phyloP scores from a whole-genome alignment of 2,888 invertebrate genomes.

The Mythimna albipuncta region DNA sequence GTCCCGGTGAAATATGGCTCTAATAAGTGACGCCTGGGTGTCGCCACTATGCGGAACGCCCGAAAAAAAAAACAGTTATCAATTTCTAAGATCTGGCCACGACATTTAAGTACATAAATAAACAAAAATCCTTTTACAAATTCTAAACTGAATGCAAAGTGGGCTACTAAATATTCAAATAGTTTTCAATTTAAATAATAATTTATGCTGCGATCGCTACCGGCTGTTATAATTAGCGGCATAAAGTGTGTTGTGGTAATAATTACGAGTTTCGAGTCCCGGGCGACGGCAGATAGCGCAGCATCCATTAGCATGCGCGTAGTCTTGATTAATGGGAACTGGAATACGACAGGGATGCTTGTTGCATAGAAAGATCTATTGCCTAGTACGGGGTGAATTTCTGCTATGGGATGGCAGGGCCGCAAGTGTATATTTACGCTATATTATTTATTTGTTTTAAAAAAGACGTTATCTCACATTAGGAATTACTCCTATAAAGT shows the following conservation, averaged over 20 bases:
- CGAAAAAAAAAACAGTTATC: too few species aligned
- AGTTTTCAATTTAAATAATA: conserved; percentile 23
- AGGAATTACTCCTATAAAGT: too few species aligned
- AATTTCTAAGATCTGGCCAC: too few species aligned
- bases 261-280: conserved; percentile 61
- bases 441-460: too few species aligned
- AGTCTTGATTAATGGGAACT: conserved; percentile 26
- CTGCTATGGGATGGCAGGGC: not conserved
- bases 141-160: too few species aligned
- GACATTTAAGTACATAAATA: too few species aligned
- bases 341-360: not conserved
- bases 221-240: conserved; percentile 58
- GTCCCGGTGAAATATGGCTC: too few species aligned
- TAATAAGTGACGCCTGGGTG: too few species aligned
- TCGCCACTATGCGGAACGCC: too few species aligned
- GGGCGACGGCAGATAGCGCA: conserved; percentile 24
- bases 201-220: conserved; percentile 21
- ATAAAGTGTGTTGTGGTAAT: conserved; percentile 51
- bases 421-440: too few species aligned
- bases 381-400: not conserved
- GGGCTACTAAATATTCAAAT: conserved; percentile 9
- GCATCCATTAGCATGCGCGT: conserved; percentile 57
- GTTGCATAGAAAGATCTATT: not conserved
- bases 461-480: too few species aligned
- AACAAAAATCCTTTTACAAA: too few species aligned